Evolutionary conservation across 53 echinoderm and acorn worm genomes (phyloP).

Genomic region (Hippasteria phrygiana): DNA sequence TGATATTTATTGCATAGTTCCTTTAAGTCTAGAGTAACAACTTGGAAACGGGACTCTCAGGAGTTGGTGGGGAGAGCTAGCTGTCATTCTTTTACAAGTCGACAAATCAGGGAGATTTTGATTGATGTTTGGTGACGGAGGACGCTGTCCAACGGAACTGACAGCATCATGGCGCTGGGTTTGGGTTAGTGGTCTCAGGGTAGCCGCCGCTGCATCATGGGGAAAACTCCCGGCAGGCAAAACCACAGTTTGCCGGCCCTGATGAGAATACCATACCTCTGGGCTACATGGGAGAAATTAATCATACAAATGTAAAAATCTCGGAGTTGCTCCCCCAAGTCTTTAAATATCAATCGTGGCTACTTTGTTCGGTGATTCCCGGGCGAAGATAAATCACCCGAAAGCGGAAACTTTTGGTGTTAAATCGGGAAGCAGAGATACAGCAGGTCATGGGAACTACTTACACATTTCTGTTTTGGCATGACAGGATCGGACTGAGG

Average conservation of each 20-base stretch:
- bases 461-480: constrained; percentile 7
- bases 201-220: not conserved
- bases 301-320: constrained; percentile 47
- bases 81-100: not conserved
- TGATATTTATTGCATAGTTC: too few species aligned
- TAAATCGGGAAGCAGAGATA: not conserved
- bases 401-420: constrained; percentile 35
- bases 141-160: constrained; percentile 16
- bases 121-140: constrained; percentile 37
- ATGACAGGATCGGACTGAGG: not conserved
- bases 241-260: not conserved
- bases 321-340: constrained; percentile 46
- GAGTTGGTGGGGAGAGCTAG: not conserved
- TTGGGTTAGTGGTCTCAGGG: constrained; percentile 50
- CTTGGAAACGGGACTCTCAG: not conserved
- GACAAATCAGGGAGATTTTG: constrained; percentile 38
- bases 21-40: too few species aligned
- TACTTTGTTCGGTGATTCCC: constrained; percentile 27
- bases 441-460: constrained; percentile 37
- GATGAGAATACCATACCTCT: constrained; percentile 49
- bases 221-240: not conserved
- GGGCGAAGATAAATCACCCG: constrained; percentile 17
- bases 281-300: constrained; percentile 29
- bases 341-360: constrained; percentile 47
- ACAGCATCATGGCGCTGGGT: constrained; percentile 25